A percentile compares a stretch with the other conserved stretches of the same genome.
phyloP scores from a whole-genome alignment of 2,113 vertebrate genomes.

The Otocyon megalotis region DNA sequence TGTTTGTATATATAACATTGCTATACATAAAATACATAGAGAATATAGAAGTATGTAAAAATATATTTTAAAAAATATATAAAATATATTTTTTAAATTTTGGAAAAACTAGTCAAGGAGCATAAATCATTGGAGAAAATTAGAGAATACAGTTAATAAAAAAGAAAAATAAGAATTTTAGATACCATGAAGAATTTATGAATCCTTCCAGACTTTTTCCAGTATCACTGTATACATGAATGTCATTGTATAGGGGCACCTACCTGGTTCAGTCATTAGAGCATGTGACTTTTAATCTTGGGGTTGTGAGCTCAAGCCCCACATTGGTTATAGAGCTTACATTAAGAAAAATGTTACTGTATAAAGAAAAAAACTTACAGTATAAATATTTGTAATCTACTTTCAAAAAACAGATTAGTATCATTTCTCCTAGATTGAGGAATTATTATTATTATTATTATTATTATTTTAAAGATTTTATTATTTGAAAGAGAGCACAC shows the following conservation, averaged over 20 bases:
- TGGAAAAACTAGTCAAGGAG: neutral
- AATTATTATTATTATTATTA: neutral
- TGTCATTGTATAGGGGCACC: neutral
- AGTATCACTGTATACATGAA: neutral
- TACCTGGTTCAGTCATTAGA: neutral
- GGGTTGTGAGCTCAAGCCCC: neutral
- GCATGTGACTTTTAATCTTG: neutral
- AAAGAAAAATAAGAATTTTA: neutral
- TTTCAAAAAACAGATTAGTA: neutral
- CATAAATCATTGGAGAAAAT: neutral
- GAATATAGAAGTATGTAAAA: too few relatives aligned
- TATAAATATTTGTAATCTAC: neutral
- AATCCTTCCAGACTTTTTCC: neutral
- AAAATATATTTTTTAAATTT: neutral
- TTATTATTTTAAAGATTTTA: too few relatives aligned
- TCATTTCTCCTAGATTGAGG: conserved; percentile 14
- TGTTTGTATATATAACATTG: too few relatives aligned
- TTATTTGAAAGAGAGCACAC: too few relatives aligned
- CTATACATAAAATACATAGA: too few relatives aligned
- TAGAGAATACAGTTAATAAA: neutral
- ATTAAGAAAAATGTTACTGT: neutral
- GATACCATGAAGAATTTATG: neutral
- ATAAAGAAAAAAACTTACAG: neutral
- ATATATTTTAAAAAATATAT: neutral
- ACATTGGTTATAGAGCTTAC: neutral